Conservation (phyloP, 2,797 vertebrate species). For the Hozukius guyotensis region DNA sequence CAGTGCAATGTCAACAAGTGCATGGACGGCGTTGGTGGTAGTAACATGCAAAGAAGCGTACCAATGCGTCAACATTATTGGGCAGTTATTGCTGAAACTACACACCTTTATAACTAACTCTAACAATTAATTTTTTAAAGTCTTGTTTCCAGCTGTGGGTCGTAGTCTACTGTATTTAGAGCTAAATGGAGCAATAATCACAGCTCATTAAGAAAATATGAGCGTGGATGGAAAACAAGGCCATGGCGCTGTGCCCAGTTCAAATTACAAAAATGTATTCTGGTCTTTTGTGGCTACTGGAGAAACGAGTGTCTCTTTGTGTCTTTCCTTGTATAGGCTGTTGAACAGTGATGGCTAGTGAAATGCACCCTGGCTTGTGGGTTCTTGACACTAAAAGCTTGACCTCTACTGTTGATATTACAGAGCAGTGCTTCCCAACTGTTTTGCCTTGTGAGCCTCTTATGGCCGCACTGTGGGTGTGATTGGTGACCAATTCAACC, state of each 20-base stretch:
- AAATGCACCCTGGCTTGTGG: not conserved
- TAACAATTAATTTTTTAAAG: not conserved
- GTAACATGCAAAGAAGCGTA: not conserved
- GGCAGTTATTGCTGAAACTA: not conserved
- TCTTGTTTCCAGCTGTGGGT: not conserved
- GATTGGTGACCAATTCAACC: not conserved
- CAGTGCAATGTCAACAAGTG: not conserved
- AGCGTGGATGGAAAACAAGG: constrained; percentile 8
- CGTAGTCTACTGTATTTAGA: not conserved
- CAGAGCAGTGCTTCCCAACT: not conserved
- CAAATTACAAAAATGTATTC: constrained; percentile 4
- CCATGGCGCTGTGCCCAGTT: not conserved
- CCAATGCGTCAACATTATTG: not conserved
- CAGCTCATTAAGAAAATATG: constrained; percentile 46
- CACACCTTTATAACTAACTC: not conserved
- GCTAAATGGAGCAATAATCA: constrained; percentile 9
- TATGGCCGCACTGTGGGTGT: not conserved
- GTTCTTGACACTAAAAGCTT: constrained; percentile 1
- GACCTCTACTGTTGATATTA: not conserved
- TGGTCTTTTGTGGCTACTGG: constrained; percentile 5
- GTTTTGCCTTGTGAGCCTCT: not conserved
- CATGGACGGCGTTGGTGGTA: not conserved
- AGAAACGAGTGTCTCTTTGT: not conserved
- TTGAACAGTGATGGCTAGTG: not conserved
- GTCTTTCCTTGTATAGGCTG: not conserved